Conservation (phyloP, 2,113 vertebrate genomes). For the Aspiorhynchus laticeps region DNA sequence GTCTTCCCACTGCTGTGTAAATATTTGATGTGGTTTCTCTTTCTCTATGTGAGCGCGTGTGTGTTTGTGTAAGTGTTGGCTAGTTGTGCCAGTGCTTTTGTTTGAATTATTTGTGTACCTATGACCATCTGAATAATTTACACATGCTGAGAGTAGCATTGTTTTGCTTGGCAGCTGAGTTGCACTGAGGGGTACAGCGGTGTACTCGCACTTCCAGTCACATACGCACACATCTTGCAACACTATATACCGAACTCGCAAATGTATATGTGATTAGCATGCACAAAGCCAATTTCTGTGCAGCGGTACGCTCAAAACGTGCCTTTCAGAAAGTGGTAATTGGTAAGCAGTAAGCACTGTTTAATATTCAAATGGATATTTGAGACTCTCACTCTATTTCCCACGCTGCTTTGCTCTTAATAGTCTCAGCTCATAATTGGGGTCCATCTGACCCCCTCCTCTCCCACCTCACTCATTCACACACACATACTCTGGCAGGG, state of each 20-base stretch:
- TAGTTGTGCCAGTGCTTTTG: slow-evolving; percentile 39
- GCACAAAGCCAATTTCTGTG: background rate
- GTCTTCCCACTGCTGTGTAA: slow-evolving; percentile 26
- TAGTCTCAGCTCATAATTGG: slow-evolving; percentile 42
- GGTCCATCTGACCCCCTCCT: background rate
- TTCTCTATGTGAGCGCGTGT: background rate
- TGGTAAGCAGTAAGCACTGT: slow-evolving; percentile 54
- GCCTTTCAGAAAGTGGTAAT: slow-evolving; percentile 74
- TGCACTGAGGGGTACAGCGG: slow-evolving; percentile 36
- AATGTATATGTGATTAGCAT: background rate
- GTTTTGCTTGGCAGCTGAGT: slow-evolving; percentile 63
- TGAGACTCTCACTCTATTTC: slow-evolving; percentile 42
- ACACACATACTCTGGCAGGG: background rate
- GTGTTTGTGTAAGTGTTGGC: slow-evolving; percentile 43
- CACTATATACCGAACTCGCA: background rate
- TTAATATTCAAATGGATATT: slow-evolving; percentile 71
- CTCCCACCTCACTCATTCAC: slow-evolving; percentile 21
- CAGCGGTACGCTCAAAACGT: background rate
- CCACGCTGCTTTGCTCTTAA: slow-evolving; percentile 39
- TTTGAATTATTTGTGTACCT: slow-evolving; percentile 50
- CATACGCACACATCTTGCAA: background rate
- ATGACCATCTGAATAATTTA: slow-evolving; percentile 71
- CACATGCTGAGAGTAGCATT: slow-evolving; percentile 72
- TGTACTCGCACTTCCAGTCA: slow-evolving; percentile 55
- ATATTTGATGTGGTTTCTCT: slow-evolving; percentile 46